phyloP scores from a whole-genome alignment of 1,140 invertebrate species.

The Ptiloglossa arizonensis region DNA sequence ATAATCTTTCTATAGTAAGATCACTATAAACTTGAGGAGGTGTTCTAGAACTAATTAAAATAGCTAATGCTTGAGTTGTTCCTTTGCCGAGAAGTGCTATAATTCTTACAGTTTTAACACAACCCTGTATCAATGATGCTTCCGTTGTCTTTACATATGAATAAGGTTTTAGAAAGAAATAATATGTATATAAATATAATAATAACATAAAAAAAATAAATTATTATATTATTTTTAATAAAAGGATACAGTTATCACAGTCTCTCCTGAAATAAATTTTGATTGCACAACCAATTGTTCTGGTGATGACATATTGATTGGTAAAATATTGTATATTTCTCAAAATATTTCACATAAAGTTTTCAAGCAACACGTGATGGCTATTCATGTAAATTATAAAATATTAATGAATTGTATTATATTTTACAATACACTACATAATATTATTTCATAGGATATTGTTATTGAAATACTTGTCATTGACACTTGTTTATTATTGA shows the following conservation, averaged over 20 bases:
- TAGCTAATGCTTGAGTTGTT: conserved; percentile 85
- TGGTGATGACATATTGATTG: conserved; percentile 48
- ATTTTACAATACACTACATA: background rate
- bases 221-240: conserved; percentile 33
- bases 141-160: conserved; percentile 75
- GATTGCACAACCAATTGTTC: conserved; percentile 82
- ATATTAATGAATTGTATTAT: conserved; percentile 3
- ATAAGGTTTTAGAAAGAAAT: conserved; percentile 61
- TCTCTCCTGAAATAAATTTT: conserved; percentile 85
- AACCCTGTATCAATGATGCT: conserved; percentile 83
- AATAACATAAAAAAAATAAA: conserved; percentile 2
- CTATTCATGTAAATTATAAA: conserved; percentile 2
- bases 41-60: conserved; percentile 83
- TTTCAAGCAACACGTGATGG: background rate
- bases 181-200: conserved; percentile 6
- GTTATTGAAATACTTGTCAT: background rate
- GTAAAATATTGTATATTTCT: conserved; percentile 3
- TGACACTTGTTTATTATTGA: background rate
- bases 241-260: conserved; percentile 83
- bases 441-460: background rate
- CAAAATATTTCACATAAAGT: conserved; percentile 6
- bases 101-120: conserved; percentile 82
- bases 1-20: conserved; percentile 87
- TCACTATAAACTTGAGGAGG: conserved; percentile 87
- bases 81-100: conserved; percentile 87